Percentiles rank a stretch among this genome's conserved stretches.
These are phyloP conservation scores for Misgurnus mizolepis DNA, from an alignment of 2,113 vertebrate species.

Conservation along the genomic window DNA sequence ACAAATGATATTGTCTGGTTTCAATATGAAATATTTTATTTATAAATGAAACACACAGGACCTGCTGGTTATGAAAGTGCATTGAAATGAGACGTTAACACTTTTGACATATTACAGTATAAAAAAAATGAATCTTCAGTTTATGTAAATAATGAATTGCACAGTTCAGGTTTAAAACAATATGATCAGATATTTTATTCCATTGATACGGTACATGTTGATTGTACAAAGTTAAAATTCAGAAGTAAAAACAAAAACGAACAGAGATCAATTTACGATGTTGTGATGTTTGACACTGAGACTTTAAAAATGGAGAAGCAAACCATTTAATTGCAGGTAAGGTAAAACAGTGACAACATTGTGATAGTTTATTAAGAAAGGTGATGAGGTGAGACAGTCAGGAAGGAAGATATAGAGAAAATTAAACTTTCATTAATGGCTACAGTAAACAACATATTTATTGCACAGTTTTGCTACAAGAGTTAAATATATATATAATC, in stretches of 20 bases:
- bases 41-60: background rate
- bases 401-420: background rate
- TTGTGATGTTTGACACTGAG: slow-evolving; percentile 58
- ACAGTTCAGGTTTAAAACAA: slow-evolving; percentile 74
- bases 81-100: background rate
- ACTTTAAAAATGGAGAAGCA: slow-evolving; percentile 61
- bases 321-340: slow-evolving; percentile 64
- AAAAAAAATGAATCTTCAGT: slow-evolving; percentile 37
- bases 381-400: slow-evolving; percentile 47
- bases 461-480: slow-evolving; percentile 33
- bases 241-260: slow-evolving; percentile 59
- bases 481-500: slow-evolving; percentile 17
- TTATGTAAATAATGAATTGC: slow-evolving; percentile 71
- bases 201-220: slow-evolving; percentile 69
- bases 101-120: background rate
- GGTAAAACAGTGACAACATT: slow-evolving; percentile 61
- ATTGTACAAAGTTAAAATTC: slow-evolving; percentile 65
- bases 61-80: background rate
- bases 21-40: background rate
- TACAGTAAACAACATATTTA: slow-evolving; percentile 43
- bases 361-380: slow-evolving; percentile 58
- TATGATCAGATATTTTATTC: slow-evolving; percentile 77
- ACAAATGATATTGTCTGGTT: background rate
- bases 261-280: slow-evolving; percentile 58
- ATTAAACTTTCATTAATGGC: slow-evolving; percentile 21